Conservation (phyloP, 2,888 invertebrate genomes). For the Tiliacea aurago region DNA sequence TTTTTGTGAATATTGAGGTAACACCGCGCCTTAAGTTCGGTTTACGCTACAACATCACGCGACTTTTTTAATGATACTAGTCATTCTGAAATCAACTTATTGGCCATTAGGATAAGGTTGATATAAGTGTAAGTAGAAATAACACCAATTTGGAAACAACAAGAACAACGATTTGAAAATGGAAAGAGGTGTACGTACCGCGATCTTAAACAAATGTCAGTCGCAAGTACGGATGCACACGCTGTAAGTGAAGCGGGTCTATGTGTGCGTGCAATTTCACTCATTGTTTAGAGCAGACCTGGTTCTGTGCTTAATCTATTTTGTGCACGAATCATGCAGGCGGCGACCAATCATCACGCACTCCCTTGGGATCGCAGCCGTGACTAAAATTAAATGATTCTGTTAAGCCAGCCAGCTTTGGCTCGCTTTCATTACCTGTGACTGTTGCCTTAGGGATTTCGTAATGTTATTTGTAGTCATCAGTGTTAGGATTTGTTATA, state of each 20-base stretch:
- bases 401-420: slow-evolving; percentile 38
- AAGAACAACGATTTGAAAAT: background rate
- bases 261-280: background rate
- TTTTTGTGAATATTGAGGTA: no score
- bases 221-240: background rate
- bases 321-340: slow-evolving; percentile 38
- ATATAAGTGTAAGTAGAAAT: background rate
- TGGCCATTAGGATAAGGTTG: background rate
- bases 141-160: background rate
- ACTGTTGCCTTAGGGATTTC: slow-evolving; percentile 21
- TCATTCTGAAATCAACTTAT: background rate
- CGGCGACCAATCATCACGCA: slow-evolving; percentile 48
- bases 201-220: background rate
- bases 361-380: slow-evolving; percentile 46
- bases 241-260: background rate
- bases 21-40: background rate
- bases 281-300: background rate
- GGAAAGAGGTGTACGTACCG: background rate
- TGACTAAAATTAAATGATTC: slow-evolving; percentile 59
- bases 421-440: slow-evolving; percentile 51
- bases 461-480: slow-evolving; percentile 18
- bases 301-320: background rate
- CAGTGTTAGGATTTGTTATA: background rate
- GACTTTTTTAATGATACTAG: background rate
- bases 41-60: no score